A percentile compares a stretch with the other conserved stretches of the same genome.
These are phyloP conservation scores for Drosophila anomelani DNA, from an alignment of 2,888 invertebrate genomes.

Conservation along the genomic window DNA sequence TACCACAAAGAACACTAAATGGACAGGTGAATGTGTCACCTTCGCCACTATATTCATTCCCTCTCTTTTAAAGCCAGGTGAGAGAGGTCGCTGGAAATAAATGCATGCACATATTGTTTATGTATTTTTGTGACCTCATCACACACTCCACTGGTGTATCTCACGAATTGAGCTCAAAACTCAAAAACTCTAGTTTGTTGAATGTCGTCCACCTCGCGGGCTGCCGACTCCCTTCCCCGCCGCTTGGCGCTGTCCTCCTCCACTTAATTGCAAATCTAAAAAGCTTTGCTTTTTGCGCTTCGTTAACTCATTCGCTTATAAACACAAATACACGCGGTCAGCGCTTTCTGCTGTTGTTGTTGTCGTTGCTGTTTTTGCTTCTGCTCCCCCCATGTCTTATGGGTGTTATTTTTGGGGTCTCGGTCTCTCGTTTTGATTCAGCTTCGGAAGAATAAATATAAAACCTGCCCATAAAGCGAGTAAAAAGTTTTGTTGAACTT, in stretches of 20 bases:
- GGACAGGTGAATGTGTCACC: slow-evolving; percentile 27
- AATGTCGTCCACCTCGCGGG: slow-evolving; percentile 70
- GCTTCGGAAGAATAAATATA: slow-evolving; percentile 51
- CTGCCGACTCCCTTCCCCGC: slow-evolving; percentile 2
- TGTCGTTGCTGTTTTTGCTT: slow-evolving; percentile 1
- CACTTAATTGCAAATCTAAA: slow-evolving; percentile 62
- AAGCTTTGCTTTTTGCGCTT: slow-evolving; percentile 58
- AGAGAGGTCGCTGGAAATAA: slow-evolving; percentile 25
- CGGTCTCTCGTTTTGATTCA: slow-evolving; percentile 38
- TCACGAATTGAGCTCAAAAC: slow-evolving; percentile 31
- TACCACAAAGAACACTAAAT: slow-evolving; percentile 21
- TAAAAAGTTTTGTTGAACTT: slow-evolving; percentile 69
- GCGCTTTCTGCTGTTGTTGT: slow-evolving; percentile 34
- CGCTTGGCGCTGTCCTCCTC: slow-evolving; percentile 39
- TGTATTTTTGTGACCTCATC: slow-evolving; percentile 59
- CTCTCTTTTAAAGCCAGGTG: slow-evolving; percentile 6
- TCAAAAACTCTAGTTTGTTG: slow-evolving; percentile 42
- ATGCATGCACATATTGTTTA: slow-evolving; percentile 2
- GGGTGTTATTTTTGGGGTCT: slow-evolving; percentile 60
- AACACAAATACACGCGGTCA: slow-evolving; percentile 37
- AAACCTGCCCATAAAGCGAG: slow-evolving; percentile 37
- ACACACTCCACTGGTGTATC: slow-evolving; percentile 29
- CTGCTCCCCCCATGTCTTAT: slow-evolving; percentile 6
- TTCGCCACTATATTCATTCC: neutral
- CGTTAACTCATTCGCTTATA: slow-evolving; percentile 62